Base-by-base conservation (phyloP, 2,797 vertebrate genomes). In the Alca torda region DNA sequence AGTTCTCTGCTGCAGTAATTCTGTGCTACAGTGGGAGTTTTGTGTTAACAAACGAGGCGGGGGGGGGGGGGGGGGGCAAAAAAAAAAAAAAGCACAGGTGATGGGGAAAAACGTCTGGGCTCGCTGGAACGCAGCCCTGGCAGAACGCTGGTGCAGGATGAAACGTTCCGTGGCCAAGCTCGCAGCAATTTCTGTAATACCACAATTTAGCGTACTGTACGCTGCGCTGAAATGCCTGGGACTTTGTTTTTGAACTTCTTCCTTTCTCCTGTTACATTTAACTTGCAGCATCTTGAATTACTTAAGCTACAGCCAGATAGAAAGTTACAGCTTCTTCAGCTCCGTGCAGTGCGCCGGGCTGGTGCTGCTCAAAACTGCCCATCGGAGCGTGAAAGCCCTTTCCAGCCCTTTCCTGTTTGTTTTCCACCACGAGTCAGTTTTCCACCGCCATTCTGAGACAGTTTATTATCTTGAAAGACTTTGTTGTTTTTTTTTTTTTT, bases 231-330 rank as follows among this genome's bases (percentile, higher is more conserved):
- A 94, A 90, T 94, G 78, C 93, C 90, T 96, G 63, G 86, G 93
- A 95, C 87, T 95, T 89, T 80, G 60, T 95, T 95, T 94, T 95
- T 91, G 79, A 96, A 91, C 85, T 93, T 96, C 84, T 93, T 95
- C 89, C 39, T 96, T 97, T 97, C 87, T 93, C 53, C 85, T 96
- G 89, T 91, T 98, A 93, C 94, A 92, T 90, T 86, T 95, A 95
- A 97, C 96, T 95, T 87, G 84, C 84, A 91, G 84, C 95, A 97
- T 96, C 93, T 84, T 96, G 93, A 90, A 94, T 96, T 96, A 96
- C 93, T 96, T 96, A 97, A 97, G 89, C 95, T 96, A 75, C 50
- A 86, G 51, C 82, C 90, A 84, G 91, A 96, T 80, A 95, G 87
- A 95, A 90, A 91, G 93, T 82, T 93, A 86, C 75, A 28, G 16